phyloP scores from a whole-genome alignment of 2,888 invertebrate species.

The Laothoe populi region DNA sequence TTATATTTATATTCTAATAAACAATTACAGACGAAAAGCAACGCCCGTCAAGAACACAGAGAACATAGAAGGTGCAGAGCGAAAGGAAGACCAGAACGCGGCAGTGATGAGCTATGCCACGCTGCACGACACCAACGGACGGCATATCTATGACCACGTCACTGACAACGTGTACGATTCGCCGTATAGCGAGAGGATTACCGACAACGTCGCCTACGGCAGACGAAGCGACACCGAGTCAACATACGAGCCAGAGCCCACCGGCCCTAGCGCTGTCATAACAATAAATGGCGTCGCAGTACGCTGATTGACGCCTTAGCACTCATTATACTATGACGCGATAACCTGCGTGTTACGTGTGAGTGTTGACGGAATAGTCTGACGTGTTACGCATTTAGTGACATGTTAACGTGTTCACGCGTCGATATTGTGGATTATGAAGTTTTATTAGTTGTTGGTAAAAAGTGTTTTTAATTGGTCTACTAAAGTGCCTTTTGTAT shows the following conservation, averaged over 20 bases:
- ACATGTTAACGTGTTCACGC: not conserved
- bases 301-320: slow-evolving; percentile 80
- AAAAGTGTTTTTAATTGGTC: slow-evolving; percentile 19
- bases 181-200: slow-evolving; percentile 87
- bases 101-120: slow-evolving; percentile 96
- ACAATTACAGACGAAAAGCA: slow-evolving; percentile 89
- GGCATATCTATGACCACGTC: slow-evolving; percentile 80
- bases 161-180: slow-evolving; percentile 91
- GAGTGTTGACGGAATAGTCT: too few relatives aligned
- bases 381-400: not conserved
- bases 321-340: not conserved
- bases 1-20: not conserved
- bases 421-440: slow-evolving; percentile 7
- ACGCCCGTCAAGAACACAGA: slow-evolving; percentile 95
- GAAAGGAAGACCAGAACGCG: slow-evolving; percentile 94
- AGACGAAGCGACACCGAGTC: slow-evolving; percentile 77
- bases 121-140: slow-evolving; percentile 87
- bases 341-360: not conserved
- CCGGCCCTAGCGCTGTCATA: slow-evolving; percentile 85
- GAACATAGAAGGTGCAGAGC: slow-evolving; percentile 93
- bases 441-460: not conserved
- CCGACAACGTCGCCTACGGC: slow-evolving; percentile 77
- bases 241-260: slow-evolving; percentile 88
- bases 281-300: slow-evolving; percentile 96
- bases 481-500: slow-evolving; percentile 13